A percentile compares a stretch with the other conserved stretches of the same genome.
phyloP scores from a whole-genome alignment of 2,113 vertebrate species.

The Hepsetus odoe region DNA sequence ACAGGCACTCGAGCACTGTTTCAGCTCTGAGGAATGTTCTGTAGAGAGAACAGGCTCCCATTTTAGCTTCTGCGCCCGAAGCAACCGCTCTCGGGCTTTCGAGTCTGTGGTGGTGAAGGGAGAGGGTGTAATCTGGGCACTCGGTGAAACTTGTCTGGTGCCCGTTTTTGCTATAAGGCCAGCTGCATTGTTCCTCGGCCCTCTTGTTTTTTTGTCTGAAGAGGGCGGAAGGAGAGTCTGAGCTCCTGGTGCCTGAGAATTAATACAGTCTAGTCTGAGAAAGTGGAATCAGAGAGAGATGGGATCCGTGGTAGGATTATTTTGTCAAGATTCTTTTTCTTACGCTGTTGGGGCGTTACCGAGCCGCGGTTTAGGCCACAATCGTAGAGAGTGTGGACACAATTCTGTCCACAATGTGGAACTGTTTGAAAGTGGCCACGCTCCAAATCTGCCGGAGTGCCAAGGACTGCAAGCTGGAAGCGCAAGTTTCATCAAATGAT shows the following conservation, averaged over 20 bases:
- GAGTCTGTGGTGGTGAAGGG: neutral
- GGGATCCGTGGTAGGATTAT: no score
- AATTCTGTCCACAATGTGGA: no score
- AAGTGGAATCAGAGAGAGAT: no score
- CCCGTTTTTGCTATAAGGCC: constrained; percentile 15
- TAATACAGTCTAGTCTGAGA: neutral
- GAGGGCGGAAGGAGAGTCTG: constrained; percentile 9
- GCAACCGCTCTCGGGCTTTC: constrained; percentile 21
- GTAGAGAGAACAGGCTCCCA: constrained; percentile 22
- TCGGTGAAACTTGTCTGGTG: constrained; percentile 29
- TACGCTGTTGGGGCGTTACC: no score
- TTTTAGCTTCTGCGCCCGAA: constrained; percentile 9
- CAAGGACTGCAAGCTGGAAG: no score
- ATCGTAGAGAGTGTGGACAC: no score
- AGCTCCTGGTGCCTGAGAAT: neutral
- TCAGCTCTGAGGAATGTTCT: constrained; percentile 42
- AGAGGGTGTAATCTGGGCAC: constrained; percentile 11
- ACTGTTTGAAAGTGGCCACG: no score
- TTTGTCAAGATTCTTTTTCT: no score
- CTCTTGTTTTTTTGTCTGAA: constrained; percentile 22
- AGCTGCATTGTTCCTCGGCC: constrained; percentile 5
- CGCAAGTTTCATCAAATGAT: no score
- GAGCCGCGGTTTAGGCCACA: no score
- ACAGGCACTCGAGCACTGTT: constrained; percentile 24
- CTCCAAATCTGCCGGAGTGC: no score